Evolutionary conservation across 2,888 invertebrate species (phyloP).

Genomic region (Corythucha ciliata): DNA sequence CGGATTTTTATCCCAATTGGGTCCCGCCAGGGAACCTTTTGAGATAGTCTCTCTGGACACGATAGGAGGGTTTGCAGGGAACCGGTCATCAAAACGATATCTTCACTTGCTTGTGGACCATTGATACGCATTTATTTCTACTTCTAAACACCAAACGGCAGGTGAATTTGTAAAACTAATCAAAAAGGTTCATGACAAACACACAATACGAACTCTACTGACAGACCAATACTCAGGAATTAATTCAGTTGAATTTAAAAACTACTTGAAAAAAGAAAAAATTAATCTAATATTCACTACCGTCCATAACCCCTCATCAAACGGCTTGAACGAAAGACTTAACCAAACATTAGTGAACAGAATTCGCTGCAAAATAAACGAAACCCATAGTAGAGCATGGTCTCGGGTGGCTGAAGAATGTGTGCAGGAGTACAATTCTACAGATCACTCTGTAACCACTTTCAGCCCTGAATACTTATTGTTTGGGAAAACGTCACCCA

Average conservation of each 20-base stretch:
- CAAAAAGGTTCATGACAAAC: not conserved
- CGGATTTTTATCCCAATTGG: conserved; percentile 35
- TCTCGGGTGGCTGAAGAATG: conserved; percentile 31
- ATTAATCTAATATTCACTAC: conserved; percentile 32
- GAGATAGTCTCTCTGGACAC: conserved; percentile 38
- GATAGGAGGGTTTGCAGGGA: conserved; percentile 36
- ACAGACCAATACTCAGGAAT: conserved; percentile 37
- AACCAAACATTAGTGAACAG: conserved; percentile 33
- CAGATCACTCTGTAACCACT: conserved; percentile 30
- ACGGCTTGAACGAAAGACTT: conserved; percentile 32
- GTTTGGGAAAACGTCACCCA: conserved; percentile 33
- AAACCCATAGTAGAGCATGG: conserved; percentile 28
- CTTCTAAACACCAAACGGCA: conserved; percentile 35
- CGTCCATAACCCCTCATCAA: conserved; percentile 31
- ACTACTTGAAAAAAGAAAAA: conserved; percentile 31
- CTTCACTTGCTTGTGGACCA: conserved; percentile 36
- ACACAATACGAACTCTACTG: conserved; percentile 29
- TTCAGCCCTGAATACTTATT: conserved; percentile 32
- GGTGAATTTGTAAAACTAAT: conserved; percentile 35
- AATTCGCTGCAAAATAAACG: conserved; percentile 33
- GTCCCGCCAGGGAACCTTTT: conserved; percentile 35
- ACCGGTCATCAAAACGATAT: conserved; percentile 36
- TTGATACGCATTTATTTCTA: conserved; percentile 35
- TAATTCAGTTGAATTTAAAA: conserved; percentile 35
- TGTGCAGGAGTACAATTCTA: conserved; percentile 31